Evolutionary conservation across 2,888 invertebrate species (phyloP).

Genomic region (Parnassius apollo): DNA sequence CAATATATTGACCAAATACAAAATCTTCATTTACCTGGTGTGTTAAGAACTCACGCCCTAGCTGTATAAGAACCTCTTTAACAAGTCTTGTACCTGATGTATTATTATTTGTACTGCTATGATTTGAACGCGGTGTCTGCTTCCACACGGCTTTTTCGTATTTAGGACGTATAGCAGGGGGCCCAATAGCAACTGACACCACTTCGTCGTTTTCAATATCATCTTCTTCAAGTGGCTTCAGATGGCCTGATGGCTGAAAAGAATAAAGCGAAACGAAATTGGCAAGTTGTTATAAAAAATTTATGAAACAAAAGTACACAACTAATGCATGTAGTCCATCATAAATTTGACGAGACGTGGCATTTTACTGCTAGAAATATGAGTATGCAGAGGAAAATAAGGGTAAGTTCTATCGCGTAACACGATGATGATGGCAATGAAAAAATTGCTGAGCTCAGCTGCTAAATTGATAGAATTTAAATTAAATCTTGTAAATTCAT

Average conservation of each 20-base stretch:
- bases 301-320: no score
- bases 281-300: no score
- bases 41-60: constrained; percentile 60
- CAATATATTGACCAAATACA: constrained; percentile 72
- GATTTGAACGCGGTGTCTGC: constrained; percentile 32
- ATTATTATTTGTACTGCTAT: constrained; percentile 28
- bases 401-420: no score
- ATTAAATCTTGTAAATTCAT: no score
- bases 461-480: no score
- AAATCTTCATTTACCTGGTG: constrained; percentile 67
- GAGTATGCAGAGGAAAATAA: no score
- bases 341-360: no score
- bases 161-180: constrained; percentile 61
- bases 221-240: constrained; percentile 64
- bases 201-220: constrained; percentile 72
- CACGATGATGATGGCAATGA: no score
- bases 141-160: constrained; percentile 55
- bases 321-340: no score
- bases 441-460: no score
- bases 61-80: constrained; percentile 55
- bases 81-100: constrained; percentile 47
- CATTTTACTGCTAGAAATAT: no score
- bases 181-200: constrained; percentile 69
- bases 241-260: constrained; percentile 62
- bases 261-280: background rate